Evolutionary conservation across 2,888 invertebrate genomes (phyloP), one percentile per base, ranked within the genome.

Genomic region (Rhaphigaster nebulosa): DNA sequence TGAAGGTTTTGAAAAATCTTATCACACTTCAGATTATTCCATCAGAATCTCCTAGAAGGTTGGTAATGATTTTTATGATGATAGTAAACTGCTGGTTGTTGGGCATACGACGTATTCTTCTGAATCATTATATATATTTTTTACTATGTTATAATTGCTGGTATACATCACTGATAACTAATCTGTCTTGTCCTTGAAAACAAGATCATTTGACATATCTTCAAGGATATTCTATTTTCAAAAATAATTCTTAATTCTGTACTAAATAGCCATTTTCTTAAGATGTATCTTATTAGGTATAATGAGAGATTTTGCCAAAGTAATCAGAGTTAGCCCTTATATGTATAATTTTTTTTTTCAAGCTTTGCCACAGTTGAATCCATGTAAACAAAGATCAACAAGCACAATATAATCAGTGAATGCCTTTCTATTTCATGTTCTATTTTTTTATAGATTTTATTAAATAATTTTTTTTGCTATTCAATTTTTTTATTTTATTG

Each of bases 1-100:
- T 97, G n/a, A 95, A 95, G 92, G 93, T 97, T 87, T 93, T 97
- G 90, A 94, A 95, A 88, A 95, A 96, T 92, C 94, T 97, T 91
- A 96, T 97, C 92, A 95, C 96, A 92, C 94, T 96, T 87, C 97
- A 98, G 94, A 94, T 98, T 91, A 94, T 95, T 50, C 95, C 95
- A 38, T 95, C 95, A 91, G 96, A 96, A 91, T 96, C 96, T 94
- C 96, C 96, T 0, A 94, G 96, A 92, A 94, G 94, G 94, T 94
- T 93, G 92, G 91, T 91, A 76, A n/a, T 38, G 45, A 6, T 38
- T 87, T 76, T 76, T 20, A 76, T 84, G 0, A 4, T 38, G 15
- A 45, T n/a, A n/a, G n/a, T 45, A 0, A 45, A 90, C 65, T 50
- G 20, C 18, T 10, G 80, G 70, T 41, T 18, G 26, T 52, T 29